Conservation (phyloP, 2,888 invertebrate species). For the Polymixis flavicincta region DNA sequence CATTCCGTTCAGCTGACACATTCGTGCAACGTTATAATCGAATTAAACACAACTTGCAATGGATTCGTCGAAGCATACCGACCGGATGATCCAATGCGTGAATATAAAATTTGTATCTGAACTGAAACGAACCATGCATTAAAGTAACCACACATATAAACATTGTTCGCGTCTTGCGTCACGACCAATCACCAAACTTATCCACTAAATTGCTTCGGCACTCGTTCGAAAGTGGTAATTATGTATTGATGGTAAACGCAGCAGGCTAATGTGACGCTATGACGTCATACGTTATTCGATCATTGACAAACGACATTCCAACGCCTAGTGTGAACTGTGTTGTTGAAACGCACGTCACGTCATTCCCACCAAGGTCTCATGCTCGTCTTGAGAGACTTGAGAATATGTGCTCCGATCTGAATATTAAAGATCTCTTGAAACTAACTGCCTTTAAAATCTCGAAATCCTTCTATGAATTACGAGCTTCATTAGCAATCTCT, state of each 20-base stretch:
- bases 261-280: constrained; percentile 80
- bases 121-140: constrained; percentile 75
- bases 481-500: constrained; percentile 43
- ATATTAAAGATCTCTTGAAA: constrained; percentile 69
- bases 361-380: constrained; percentile 84
- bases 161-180: constrained; percentile 80
- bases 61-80: constrained; percentile 79
- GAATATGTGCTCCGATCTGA: constrained; percentile 72
- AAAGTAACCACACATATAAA: constrained; percentile 75
- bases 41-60: constrained; percentile 84
- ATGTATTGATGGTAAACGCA: constrained; percentile 78
- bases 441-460: constrained; percentile 63
- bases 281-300: constrained; percentile 88
- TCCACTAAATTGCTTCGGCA: constrained; percentile 76
- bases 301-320: constrained; percentile 90
- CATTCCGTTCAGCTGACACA: constrained; percentile 87
- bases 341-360: constrained; percentile 86
- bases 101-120: constrained; percentile 80
- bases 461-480: constrained; percentile 55
- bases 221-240: constrained; percentile 80
- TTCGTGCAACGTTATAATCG: constrained; percentile 80
- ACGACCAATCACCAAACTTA: constrained; percentile 79
- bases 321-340: constrained; percentile 84
- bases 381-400: constrained; percentile 80
- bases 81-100: constrained; percentile 83